Evolutionary conservation across 1,140 invertebrate genomes (phyloP).

Genomic region (Zaprionus camerounensis): DNA sequence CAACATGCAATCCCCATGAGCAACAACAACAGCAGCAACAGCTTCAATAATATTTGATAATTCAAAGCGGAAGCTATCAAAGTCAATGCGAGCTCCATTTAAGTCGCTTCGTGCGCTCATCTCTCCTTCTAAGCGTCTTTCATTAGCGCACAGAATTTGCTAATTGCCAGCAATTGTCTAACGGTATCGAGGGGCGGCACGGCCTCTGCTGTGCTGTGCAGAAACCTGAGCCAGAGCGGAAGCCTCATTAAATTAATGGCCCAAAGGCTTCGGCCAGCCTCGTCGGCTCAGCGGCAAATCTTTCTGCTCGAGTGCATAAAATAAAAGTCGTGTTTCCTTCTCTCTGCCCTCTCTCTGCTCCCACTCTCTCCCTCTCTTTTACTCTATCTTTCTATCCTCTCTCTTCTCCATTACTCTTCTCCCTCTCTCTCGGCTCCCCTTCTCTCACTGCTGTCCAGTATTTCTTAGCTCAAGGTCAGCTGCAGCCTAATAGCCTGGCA

Average conservation of each 20-base stretch:
- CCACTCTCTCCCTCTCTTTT: background rate
- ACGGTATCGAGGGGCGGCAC: background rate
- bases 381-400: background rate
- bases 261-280: slow-evolving; percentile 2
- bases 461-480: slow-evolving; percentile 44
- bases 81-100: slow-evolving; percentile 51
- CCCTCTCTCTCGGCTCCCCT: background rate
- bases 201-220: background rate
- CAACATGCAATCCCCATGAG: slow-evolving; percentile 69
- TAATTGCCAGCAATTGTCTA: slow-evolving; percentile 75
- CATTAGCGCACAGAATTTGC: slow-evolving; percentile 63
- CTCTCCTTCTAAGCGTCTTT: slow-evolving; percentile 15
- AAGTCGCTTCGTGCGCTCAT: slow-evolving; percentile 21
- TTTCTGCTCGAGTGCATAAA: slow-evolving; percentile 10
- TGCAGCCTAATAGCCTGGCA: slow-evolving; percentile 23
- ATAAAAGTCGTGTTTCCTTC: slow-evolving; percentile 3
- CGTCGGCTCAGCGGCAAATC: slow-evolving; percentile 3
- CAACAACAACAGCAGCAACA: background rate
- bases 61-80: slow-evolving; percentile 79
- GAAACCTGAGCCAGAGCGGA: slow-evolving; percentile 12
- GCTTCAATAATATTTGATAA: slow-evolving; percentile 80
- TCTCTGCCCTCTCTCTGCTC: background rate
- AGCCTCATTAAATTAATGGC: slow-evolving; percentile 54
- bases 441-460: background rate
- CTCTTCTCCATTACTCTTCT: background rate